A percentile compares a stretch with the other conserved stretches of the same genome.
Conservation (phyloP, 2,113 vertebrate genomes). For the Suncus etruscus region DNA sequence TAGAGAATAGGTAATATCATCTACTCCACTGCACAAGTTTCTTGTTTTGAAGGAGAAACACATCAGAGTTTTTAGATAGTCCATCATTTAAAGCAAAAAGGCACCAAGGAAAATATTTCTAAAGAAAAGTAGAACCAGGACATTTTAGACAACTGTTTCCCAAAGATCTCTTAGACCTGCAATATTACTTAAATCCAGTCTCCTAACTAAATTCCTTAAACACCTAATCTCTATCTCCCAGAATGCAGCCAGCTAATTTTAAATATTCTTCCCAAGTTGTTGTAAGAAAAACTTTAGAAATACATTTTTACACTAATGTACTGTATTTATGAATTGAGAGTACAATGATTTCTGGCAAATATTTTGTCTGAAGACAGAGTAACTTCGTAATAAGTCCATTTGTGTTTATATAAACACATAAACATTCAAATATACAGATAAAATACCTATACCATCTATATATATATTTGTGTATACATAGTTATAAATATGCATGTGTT, state of each 20-base stretch:
- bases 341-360: neutral
- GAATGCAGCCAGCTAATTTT: neutral
- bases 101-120: constrained; percentile 5
- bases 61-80: neutral
- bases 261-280: neutral
- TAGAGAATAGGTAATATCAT: neutral
- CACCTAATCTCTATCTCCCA: neutral
- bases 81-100: neutral
- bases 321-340: neutral
- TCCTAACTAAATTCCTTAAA: neutral
- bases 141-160: neutral
- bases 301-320: neutral
- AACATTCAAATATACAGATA: too few species aligned
- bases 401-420: too few species aligned
- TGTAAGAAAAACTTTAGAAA: neutral
- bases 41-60: neutral
- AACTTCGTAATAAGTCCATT: too few species aligned
- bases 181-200: neutral
- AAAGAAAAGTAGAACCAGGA: constrained; percentile 5
- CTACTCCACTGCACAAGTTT: neutral
- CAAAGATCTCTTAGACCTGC: constrained; percentile 20
- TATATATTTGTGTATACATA: too few species aligned
- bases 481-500: too few species aligned
- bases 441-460: too few species aligned
- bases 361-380: too few species aligned